Base-by-base conservation (phyloP, 1,140 invertebrate species). In the Harpegnathos saltator region DNA sequence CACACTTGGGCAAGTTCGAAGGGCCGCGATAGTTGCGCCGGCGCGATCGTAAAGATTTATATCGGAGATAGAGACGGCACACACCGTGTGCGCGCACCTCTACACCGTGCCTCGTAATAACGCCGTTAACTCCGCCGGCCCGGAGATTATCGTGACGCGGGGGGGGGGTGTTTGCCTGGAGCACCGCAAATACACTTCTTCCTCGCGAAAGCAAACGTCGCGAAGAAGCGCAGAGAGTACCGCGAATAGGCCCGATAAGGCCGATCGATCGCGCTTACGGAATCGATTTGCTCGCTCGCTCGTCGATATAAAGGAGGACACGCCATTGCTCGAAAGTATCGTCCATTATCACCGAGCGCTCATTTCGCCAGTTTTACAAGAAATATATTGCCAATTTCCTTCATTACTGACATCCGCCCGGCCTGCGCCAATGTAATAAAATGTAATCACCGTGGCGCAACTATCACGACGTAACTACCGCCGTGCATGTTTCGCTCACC, bases 381-480 rank as follows among this genome's bases (percentile, higher is more conserved):
- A 78, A 69, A 78, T 69, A 69, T 78, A 78, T 78, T 78, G 69
- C 63, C 75, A 78, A 78, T 78, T 78, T 78, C 33, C 75, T 78
- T 58, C 69, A 78, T 69, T 78, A 69, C 63, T 54, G 26, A 7
- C 74, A 77, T 78, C 38, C 52, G 48, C 75, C 17, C 33, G 19
- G 0, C n/a, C 72, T 11, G 7, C 72, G 33, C 68, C 52, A 24
- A 68, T 33, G 63, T 69, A 77, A 66, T 77, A 69, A 78, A 78
- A 78, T 33, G 22, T 78, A 69, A 78, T 78, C 19, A 29, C 29
- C 63, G 52, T 44, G 15, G 22, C 38, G 38, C 52, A 58, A 69
- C 75, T 77, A 66, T 29, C n/a, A n/a, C 29, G 22, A 48, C 52
- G 33, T 78, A 69, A 78, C 75, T 78, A 68, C 14, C 14, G 7